Evolutionary conservation across 2,797 vertebrate genomes (phyloP), one percentile per base, ranked within the genome.

Genomic region (Sebastes goodei): DNA sequence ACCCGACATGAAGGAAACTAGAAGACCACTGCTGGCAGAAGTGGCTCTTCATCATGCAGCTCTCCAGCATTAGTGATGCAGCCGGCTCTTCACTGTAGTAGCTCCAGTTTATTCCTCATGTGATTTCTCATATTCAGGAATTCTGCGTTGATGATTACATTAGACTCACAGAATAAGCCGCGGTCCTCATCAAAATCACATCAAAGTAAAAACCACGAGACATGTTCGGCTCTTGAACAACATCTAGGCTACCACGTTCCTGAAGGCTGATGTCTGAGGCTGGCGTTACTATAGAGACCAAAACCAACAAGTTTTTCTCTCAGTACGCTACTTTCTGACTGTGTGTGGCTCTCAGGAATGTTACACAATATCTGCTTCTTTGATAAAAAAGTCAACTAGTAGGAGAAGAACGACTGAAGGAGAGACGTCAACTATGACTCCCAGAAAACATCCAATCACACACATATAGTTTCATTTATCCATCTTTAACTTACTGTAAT

Each of bases 141-240:
- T 17, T 71, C 32, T 32, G 32, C 1, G n/a, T 7, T 6, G 62
- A 69, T 86, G 74, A 86, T 81, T 72, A 21, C 71, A 76, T 86
- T 69, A 78, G 74, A 81, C 71, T 86, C 74, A 30, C 61, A 72
- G 61, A 86, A 69, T 21, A 59, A 52, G 72, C 6, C 0, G 7
- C 1, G 20, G 12, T 25, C 56, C 20, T 60, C 64, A 33, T 76
- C 59, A 35, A 23, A 56, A 67, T 30, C 3, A 17, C 57, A 20
- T 61, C 55, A 66, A 29, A 60, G 21, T 20, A 4, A 4, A 64
- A 76, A 64, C 23, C 42, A 53, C 1, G 3, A 56, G 59, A 71
- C 3, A 4, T 1, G 55, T 56, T 27, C 10, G 2, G 15, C 2
- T 66, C 17, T 11, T 8, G 3, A 56, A 32, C 65, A 33, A 32